phyloP scores from a whole-genome alignment of 2,113 vertebrate species.

The Spea multiplicata region DNA sequence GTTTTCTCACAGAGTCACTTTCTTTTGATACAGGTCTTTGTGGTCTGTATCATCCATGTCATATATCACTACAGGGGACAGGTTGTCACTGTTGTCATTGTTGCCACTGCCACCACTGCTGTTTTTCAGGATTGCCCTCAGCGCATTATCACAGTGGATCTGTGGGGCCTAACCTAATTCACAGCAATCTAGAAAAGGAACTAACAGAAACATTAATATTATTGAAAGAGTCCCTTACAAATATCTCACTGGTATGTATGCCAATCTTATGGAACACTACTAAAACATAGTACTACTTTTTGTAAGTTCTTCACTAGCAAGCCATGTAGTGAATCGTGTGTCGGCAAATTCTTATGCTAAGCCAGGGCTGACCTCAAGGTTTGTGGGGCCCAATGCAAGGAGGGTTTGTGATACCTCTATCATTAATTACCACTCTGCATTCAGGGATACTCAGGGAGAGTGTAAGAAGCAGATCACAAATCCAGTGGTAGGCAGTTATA shows the following conservation, averaged over 20 bases:
- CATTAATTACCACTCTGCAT: no score
- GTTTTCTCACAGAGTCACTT: conserved; percentile 51
- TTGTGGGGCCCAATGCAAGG: no score
- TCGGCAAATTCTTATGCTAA: no score
- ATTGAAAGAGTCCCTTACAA: conserved; percentile 47
- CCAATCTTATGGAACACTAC: no score
- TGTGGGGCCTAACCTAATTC: conserved; percentile 1
- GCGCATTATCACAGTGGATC: neutral
- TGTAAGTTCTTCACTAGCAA: no score
- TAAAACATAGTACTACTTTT: no score
- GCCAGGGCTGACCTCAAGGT: no score
- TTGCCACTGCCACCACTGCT: conserved; percentile 42
- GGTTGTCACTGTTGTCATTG: conserved; percentile 31
- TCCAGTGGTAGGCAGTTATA: no score
- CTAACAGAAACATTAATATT: conserved; percentile 43
- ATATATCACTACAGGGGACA: neutral
- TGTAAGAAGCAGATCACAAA: no score
- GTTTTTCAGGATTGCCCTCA: neutral
- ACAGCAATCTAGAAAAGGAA: conserved; percentile 23
- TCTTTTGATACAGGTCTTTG: conserved; percentile 57
- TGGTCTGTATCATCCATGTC: neutral
- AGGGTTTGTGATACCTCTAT: no score
- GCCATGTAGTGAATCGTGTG: no score
- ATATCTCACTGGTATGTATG: conserved; percentile 57
- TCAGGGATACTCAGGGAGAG: no score